Percentiles rank a stretch among this genome's conserved stretches.
phyloP scores from a whole-genome alignment of 2,113 vertebrate species.

The Prietella phreatophila region DNA sequence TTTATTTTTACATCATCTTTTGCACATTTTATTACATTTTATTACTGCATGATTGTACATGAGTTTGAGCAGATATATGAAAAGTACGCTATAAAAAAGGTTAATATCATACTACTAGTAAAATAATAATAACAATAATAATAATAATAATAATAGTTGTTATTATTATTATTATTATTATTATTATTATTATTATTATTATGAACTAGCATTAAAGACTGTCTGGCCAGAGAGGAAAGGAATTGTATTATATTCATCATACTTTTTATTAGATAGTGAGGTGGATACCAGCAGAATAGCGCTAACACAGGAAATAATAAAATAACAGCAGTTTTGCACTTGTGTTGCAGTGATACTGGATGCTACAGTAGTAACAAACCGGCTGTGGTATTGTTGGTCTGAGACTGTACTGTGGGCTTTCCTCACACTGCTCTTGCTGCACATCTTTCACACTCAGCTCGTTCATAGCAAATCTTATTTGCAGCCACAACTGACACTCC shows the following conservation, averaged over 20 bases:
- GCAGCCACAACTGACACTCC: background rate
- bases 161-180: too few species aligned
- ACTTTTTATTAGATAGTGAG: background rate
- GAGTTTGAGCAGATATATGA: too few species aligned
- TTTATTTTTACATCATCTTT: background rate
- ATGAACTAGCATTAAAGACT: background rate
- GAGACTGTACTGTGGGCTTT: background rate
- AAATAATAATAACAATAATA: too few species aligned
- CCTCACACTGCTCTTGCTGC: slow-evolving; percentile 2
- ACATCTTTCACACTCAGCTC: background rate
- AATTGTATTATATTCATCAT: background rate
- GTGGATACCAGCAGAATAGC: background rate
- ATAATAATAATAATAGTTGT: too few species aligned
- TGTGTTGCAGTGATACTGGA: background rate
- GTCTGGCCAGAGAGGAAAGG: background rate
- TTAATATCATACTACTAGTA: too few species aligned
- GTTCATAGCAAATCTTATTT: background rate
- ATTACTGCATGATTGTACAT: too few species aligned
- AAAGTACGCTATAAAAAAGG: too few species aligned
- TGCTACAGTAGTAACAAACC: background rate
- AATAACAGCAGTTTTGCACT: background rate
- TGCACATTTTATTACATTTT: background rate
- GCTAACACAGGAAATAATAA: background rate
- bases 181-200: too few species aligned
- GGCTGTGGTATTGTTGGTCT: background rate